Evolutionary conservation across 1,140 invertebrate genomes (phyloP), one percentile per base, ranked within the genome.

Genomic region (Melipona quadrifasciata): DNA sequence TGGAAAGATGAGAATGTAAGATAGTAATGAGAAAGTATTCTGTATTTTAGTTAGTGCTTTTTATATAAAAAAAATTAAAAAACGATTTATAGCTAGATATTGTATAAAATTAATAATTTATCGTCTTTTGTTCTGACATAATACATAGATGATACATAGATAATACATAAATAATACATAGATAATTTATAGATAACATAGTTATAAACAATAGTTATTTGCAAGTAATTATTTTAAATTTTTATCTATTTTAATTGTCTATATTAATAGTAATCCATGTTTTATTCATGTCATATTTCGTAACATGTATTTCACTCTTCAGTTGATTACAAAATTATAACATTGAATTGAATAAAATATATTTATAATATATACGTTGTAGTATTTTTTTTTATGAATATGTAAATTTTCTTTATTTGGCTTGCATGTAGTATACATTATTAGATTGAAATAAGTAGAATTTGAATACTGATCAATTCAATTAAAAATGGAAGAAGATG

Each of bases 401-500:
- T 55, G 73, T 31, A 34, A 57, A 71, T 82, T 58, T 17, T 39
- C 68, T 86, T 86, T 73, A 55, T 86, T 75, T 47, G 61, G 53
- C 68, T 86, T 89, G 87, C 84, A 80, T 71, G 80, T 80, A 72
- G 72, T 86, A 89, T 27, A 84, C 10, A 14, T 76, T 80, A 16
- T 77, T 86, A 73, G 76, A 55, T 83, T 84, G 64, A n/a, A 83
- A 68, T 68, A 84, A 82, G 34, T 82, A 89, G 70, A 24, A 17
- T 58, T 90, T 87, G 39, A 73, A 58, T 80, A 61, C 53, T 79
- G n/a, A 85, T 76, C 34, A 71, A 65, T 85, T 72, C 27, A 77
- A 77, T 90, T 67, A 80, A 80, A 75, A 84, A 93, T 93, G 92
- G 86, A 92, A 61, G 89, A 91, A 17, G 91, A 92, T 47, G 91